These are phyloP conservation scores for Pleuronectes platessa DNA, from an alignment of 2,113 vertebrate genomes.

Conservation along the genomic window DNA sequence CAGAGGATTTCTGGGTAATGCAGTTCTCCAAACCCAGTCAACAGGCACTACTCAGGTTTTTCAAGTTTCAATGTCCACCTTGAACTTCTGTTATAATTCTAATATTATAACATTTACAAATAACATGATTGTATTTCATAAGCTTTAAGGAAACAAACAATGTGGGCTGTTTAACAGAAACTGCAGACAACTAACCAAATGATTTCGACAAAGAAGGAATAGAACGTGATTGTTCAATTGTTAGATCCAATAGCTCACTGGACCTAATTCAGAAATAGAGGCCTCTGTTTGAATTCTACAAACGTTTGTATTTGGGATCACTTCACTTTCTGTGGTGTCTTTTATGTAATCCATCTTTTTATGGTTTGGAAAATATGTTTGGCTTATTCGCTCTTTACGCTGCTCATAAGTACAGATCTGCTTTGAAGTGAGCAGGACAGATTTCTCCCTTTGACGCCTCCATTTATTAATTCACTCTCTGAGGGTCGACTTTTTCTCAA, in stretches of 20 bases:
- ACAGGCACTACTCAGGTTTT: no score
- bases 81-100: neutral
- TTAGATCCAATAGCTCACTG: neutral
- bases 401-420: neutral
- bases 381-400: no score
- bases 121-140: no score
- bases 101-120: no score
- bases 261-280: neutral
- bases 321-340: conserved; percentile 1
- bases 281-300: neutral
- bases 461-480: neutral
- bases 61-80: neutral
- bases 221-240: neutral
- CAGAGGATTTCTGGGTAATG: no score
- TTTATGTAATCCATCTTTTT: neutral
- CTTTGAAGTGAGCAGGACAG: neutral
- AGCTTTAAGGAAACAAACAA: neutral
- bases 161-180: neutral
- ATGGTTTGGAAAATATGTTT: no score
- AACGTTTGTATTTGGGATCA: conserved; percentile 9
- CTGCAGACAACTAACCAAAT: neutral
- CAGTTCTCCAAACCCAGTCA: no score
- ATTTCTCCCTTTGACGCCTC: neutral
- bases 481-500: conserved; percentile 13
- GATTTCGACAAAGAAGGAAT: neutral